Evolutionary conservation across 53 echinoderm and acorn worm genomes (phyloP), one percentile per base, ranked within the genome.

Genomic region (Glandiceps talaboti): DNA sequence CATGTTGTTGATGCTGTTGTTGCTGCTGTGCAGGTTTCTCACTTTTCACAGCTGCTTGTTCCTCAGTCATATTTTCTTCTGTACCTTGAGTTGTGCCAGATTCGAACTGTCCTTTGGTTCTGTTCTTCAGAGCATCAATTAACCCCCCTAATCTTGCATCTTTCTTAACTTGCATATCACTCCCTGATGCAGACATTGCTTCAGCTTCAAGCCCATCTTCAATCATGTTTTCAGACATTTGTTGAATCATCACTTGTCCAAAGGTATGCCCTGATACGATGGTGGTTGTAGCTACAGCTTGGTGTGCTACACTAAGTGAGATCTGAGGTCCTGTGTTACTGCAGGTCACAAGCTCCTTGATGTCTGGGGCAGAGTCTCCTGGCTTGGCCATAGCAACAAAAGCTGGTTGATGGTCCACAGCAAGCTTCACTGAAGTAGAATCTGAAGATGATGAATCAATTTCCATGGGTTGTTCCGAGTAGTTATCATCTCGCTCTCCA

Each of bases 401-500:
- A 20, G 64, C 20, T 12, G 64, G 64, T 20, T 45, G 33, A 27
- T 78, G 32, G 31, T 78, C 32, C 26, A 77, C n/a, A 12, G 30
- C 27, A 31, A 10, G 14, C 31, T 30, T 28, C 30, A 77, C 29
- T 77, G 77, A 12, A 12, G 64, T 45, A 12, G 64, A 45, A 45
- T 45, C 64, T 45, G 64, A 45, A 12, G 64, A 45, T 45, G 64
- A 45, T 45, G 64, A 45, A 20, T 45, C 64, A 20, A 45, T 45
- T 45, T 45, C 64, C 64, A 45, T 45, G 6, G 64, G 64, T 20
- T 45, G 64, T 45, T 45, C 64, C 20, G 64, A 45, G 20, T 89
- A 86, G 20, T 90, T 86, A 26, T 86, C 90, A 32, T 90, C 90
- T 77, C 81, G 80, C 1, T 85, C 80, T 73, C 78, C 91, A 14